Conservation (phyloP, 2,888 invertebrate species). For the Cryptocheilus praepositus region DNA sequence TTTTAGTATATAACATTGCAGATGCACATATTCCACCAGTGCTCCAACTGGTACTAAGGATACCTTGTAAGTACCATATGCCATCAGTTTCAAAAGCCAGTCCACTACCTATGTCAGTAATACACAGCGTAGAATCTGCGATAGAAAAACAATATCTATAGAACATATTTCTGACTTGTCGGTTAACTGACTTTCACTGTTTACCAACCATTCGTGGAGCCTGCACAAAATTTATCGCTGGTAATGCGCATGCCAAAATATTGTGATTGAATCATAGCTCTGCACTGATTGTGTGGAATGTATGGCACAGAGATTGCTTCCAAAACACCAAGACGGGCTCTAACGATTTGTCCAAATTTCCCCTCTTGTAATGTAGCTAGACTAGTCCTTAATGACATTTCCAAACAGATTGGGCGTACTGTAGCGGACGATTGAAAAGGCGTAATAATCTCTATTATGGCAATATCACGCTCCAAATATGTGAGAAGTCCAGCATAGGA, state of each 20-base stretch:
- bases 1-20: conserved; percentile 67
- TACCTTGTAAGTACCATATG: conserved; percentile 73
- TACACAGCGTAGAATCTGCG: conserved; percentile 73
- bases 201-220: conserved; percentile 69
- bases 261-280: conserved; percentile 30
- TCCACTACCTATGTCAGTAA: conserved; percentile 76
- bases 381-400: conserved; percentile 57
- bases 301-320: conserved; percentile 66
- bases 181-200: neutral
- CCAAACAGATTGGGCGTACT: conserved; percentile 66
- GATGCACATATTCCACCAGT: conserved; percentile 61
- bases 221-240: conserved; percentile 72
- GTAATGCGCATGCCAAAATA: conserved; percentile 62
- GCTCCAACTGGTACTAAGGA: conserved; percentile 71
- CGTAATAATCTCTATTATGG: conserved; percentile 58
- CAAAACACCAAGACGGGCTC: conserved; percentile 66
- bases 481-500: conserved; percentile 63
- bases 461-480: conserved; percentile 67
- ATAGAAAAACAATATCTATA: conserved; percentile 2
- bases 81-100: conserved; percentile 67
- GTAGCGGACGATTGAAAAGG: conserved; percentile 59
- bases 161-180: neutral
- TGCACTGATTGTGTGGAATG: conserved; percentile 59
- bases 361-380: no score
- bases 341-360: conserved; percentile 65